These are phyloP conservation scores for Caenorhabditis becei DNA, from an alignment of 2,888 invertebrate genomes.

Conservation along the genomic window DNA sequence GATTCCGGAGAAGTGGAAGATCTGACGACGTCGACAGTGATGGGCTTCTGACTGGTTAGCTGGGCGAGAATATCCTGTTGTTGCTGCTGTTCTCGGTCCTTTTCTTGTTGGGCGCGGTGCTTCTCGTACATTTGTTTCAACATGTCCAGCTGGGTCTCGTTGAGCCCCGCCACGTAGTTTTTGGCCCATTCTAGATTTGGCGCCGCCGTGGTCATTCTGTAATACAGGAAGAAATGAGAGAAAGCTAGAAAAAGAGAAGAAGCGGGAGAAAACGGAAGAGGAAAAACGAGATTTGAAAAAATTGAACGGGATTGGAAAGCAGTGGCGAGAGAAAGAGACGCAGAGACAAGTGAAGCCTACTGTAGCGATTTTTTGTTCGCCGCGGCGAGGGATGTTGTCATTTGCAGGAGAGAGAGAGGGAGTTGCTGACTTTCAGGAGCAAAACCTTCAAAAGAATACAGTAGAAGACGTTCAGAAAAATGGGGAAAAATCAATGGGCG, in stretches of 20 bases:
- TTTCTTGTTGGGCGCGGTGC: not conserved
- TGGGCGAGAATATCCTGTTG: conserved; percentile 39
- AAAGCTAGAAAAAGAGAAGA: not conserved
- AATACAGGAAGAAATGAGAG: too few relatives aligned
- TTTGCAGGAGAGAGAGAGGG: too few relatives aligned
- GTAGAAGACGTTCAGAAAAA: not conserved
- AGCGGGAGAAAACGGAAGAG: too few relatives aligned
- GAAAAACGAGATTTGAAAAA: too few relatives aligned
- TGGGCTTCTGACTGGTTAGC: conserved; percentile 15
- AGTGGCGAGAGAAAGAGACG: too few relatives aligned
- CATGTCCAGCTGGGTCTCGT: not conserved
- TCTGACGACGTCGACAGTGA: conserved; percentile 33
- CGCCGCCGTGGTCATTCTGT: conserved; percentile 15
- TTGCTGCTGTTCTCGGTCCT: not conserved
- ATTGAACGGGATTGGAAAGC: too few relatives aligned
- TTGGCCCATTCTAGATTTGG: conserved; percentile 5
- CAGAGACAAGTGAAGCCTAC: too few relatives aligned
- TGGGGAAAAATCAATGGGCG: not conserved
- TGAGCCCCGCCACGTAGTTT: conserved; percentile 11
- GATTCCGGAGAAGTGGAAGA: conserved; percentile 34
- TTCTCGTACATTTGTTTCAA: conserved; percentile 13
- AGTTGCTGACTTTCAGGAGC: too few relatives aligned
- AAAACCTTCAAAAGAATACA: too few relatives aligned
- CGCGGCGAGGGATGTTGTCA: too few relatives aligned
- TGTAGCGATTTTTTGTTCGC: too few relatives aligned